Evolutionary conservation across 2,888 invertebrate genomes (phyloP), one percentile per base, ranked within the genome.

Genomic region (Oligia latruncula): DNA sequence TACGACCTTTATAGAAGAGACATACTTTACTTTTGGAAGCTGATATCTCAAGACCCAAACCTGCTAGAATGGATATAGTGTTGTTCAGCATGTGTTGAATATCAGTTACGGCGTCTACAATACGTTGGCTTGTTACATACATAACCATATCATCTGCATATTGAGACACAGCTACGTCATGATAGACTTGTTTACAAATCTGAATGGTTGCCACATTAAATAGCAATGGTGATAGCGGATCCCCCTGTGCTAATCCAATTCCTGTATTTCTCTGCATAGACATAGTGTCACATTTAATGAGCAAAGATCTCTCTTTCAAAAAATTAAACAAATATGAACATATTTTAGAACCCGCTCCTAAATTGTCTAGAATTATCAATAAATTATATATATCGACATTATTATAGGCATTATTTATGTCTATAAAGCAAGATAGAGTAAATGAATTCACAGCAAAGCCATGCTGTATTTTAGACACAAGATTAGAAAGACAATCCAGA

Each of bases 161-260:
- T 65, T 73, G 74, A 15, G 66, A 74, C 35, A 74, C 55, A 9
- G 17, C 35, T 66, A 74, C 55, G n/a, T 74, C n/a, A 71, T 43
- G 66, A 52, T 58, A 17, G 11, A 74, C 9, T 17, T 64, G 43
- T 65, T 74, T 74, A 66, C 74, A 66, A 43, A 74, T 55, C 49
- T 74, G 20, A 55, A 55, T 35, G 17, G 74, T 74, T 29, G 74
- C 74, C n/a, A 66, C 66, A 66, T 74, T 74, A 66, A 74, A 74
- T n/a, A 74, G 64, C 43, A 74, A 66, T 40, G 74, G 74, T 40
- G 74, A 74, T 66, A 74, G 58, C 17, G 74, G 74, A 74, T 74
- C 66, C 13, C 74, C 74, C 55, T 74, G 74, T 6, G 65, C 74
- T 40, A 74, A 43, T 66, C 66, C 66, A 23, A 43, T 66, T 66